Evolutionary conservation across 2,888 invertebrate species (phyloP).

Genomic region (Argyra leucocephala): DNA sequence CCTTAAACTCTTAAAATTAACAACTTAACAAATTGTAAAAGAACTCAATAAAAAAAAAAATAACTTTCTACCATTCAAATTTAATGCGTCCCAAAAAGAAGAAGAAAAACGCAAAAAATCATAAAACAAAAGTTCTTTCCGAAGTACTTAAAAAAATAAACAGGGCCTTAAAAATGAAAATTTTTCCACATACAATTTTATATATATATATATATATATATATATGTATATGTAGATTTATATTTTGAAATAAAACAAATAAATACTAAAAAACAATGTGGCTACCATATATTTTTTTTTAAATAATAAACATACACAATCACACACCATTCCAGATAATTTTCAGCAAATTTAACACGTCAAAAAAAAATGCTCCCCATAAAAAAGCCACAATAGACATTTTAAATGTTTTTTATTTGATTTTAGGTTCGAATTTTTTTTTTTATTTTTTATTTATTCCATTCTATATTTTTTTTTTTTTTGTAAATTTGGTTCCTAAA

Average conservation of each 20-base stretch:
- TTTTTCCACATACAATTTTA: too few species aligned
- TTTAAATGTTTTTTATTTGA: conserved; percentile 2
- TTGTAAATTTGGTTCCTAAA: neutral
- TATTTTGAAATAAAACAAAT: too few species aligned
- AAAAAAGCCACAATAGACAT: conserved; percentile 1
- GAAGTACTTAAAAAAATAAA: too few species aligned
- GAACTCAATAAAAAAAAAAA: neutral
- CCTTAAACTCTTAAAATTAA: neutral
- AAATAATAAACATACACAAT: neutral
- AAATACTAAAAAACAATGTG: neutral
- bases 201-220: too few species aligned
- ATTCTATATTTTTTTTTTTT: neutral
- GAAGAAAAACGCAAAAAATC: too few species aligned
- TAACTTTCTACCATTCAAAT: neutral
- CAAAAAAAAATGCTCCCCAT: neutral
- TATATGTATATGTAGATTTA: too few species aligned
- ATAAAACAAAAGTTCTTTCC: too few species aligned
- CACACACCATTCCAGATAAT: neutral
- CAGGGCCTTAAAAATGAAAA: neutral
- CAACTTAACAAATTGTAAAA: conserved; percentile 2
- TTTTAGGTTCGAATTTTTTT: neutral
- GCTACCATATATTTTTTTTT: neutral
- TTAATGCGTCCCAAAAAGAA: too few species aligned
- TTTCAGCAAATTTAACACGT: neutral
- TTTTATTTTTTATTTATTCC: too few species aligned